Evolutionary conservation across 2,797 vertebrate genomes (phyloP).

Genomic region (Poeciliopsis gracilis): DNA sequence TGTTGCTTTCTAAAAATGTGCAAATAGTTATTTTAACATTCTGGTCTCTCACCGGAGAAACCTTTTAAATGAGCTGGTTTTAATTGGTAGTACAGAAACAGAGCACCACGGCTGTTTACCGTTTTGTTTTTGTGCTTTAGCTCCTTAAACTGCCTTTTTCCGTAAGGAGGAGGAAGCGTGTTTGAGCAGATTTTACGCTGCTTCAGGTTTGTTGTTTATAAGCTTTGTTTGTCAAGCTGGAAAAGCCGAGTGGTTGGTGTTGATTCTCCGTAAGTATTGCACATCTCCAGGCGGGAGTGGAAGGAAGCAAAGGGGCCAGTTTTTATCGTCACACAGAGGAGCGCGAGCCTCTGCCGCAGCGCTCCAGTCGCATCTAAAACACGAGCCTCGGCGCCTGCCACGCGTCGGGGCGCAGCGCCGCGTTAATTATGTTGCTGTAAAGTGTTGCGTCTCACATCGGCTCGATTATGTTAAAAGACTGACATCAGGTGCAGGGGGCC

Average conservation of each 20-base stretch:
- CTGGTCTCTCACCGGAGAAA: constrained; percentile 9
- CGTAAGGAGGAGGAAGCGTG: constrained; percentile 48
- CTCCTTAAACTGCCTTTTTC: constrained; percentile 57
- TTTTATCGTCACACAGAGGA: constrained; percentile 27
- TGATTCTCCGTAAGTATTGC: constrained; percentile 56
- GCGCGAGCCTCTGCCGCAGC: constrained; percentile 23
- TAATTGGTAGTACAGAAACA: constrained; percentile 59
- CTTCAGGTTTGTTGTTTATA: constrained; percentile 52
- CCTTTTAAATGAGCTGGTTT: constrained; percentile 69
- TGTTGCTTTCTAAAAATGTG: constrained; percentile 32
- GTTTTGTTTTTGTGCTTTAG: constrained; percentile 37
- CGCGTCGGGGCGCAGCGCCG: constrained; percentile 25
- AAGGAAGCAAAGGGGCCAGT: constrained; percentile 42
- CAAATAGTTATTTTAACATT: constrained; percentile 43
- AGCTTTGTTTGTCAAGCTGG: constrained; percentile 59
- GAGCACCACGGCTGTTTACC: constrained; percentile 38
- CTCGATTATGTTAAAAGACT: constrained; percentile 46
- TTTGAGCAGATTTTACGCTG: constrained; percentile 40
- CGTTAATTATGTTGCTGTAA: constrained; percentile 48
- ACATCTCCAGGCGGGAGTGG: constrained; percentile 56
- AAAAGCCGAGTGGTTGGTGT: constrained; percentile 52
- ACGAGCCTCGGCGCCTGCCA: constrained; percentile 23
- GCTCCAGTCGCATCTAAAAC: constrained; percentile 31
- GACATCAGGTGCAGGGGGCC: constrained; percentile 19
- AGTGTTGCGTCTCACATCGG: constrained; percentile 38